Evolutionary conservation across 2,113 vertebrate species (phyloP).

Genomic region (Dicerorhinus sumatrensis): DNA sequence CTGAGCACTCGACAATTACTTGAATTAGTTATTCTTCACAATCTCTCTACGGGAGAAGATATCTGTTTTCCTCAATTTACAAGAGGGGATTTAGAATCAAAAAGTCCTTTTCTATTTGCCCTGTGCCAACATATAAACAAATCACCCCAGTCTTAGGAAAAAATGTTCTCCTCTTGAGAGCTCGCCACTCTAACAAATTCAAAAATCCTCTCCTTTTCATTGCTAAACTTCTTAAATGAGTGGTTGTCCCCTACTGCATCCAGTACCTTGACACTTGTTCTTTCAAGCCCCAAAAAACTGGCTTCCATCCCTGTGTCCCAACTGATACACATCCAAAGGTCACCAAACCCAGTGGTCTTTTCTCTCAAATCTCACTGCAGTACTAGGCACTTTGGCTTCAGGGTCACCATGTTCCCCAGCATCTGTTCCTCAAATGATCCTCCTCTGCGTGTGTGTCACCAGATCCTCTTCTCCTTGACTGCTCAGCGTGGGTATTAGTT

Average conservation of each 20-base stretch:
- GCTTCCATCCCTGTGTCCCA: not conserved
- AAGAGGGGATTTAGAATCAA: not conserved
- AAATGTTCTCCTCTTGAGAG: not conserved
- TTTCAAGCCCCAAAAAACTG: not conserved
- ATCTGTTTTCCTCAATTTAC: not conserved
- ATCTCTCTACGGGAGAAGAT: not conserved
- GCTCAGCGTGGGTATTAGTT: fast-evolving
- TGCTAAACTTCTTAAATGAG: not conserved
- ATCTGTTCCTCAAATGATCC: not conserved
- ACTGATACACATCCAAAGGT: not conserved
- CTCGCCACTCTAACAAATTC: not conserved
- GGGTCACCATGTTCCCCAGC: not conserved
- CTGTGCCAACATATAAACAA: not conserved
- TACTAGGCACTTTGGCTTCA: too few species aligned
- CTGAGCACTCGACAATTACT: not conserved
- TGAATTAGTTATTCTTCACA: not conserved
- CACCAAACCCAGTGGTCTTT: not conserved
- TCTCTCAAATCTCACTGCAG: not conserved
- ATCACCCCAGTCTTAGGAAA: not conserved
- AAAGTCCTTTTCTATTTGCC: not conserved
- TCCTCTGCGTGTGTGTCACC: not conserved
- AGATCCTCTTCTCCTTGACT: not conserved
- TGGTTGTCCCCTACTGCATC: not conserved
- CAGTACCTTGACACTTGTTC: not conserved
- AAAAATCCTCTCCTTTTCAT: not conserved